Percentiles rank a stretch among this genome's conserved stretches.
phyloP scores from a whole-genome alignment of 1,140 invertebrate species.

The Phortica variegata region DNA sequence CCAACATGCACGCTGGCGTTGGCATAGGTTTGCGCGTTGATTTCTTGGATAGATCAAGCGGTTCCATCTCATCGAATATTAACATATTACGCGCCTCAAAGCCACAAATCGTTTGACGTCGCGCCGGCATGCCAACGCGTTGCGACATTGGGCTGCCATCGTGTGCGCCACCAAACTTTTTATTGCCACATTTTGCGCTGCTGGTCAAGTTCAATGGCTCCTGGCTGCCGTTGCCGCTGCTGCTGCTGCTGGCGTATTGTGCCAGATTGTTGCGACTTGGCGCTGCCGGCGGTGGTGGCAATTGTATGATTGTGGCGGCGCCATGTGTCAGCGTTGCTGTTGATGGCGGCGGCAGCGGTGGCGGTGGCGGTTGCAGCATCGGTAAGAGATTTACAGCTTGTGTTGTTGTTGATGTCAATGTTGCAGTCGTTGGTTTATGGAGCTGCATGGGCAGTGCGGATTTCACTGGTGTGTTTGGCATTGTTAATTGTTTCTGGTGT shows the following conservation, averaged over 20 bases:
- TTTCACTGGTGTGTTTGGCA: background rate
- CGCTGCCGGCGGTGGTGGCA: background rate
- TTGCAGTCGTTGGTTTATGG: background rate
- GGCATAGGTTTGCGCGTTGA: constrained; percentile 23
- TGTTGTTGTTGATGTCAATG: background rate
- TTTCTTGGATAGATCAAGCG: constrained; percentile 46
- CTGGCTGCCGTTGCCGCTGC: constrained; percentile 18
- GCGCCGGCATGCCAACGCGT: constrained; percentile 28
- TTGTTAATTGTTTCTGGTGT: background rate
- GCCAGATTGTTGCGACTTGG: background rate
- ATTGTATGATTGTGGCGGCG: background rate
- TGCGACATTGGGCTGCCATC: constrained; percentile 12
- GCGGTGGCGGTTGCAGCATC: background rate
- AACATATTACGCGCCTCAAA: constrained; percentile 43
- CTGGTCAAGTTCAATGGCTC: constrained; percentile 43
- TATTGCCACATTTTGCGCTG: constrained; percentile 15
- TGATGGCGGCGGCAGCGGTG: constrained; percentile 6
- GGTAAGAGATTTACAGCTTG: background rate
- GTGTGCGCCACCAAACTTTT: constrained; percentile 5
- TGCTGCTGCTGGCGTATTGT: background rate
- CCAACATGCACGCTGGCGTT: background rate
- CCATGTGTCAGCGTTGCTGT: background rate
- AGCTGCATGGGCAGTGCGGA: background rate
- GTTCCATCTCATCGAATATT: constrained; percentile 42
- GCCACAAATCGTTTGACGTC: constrained; percentile 49